Percentiles rank a stretch among this genome's conserved stretches.
Evolutionary conservation across 2,797 vertebrate species (phyloP).

Genomic region (Capromys pilorides): DNA sequence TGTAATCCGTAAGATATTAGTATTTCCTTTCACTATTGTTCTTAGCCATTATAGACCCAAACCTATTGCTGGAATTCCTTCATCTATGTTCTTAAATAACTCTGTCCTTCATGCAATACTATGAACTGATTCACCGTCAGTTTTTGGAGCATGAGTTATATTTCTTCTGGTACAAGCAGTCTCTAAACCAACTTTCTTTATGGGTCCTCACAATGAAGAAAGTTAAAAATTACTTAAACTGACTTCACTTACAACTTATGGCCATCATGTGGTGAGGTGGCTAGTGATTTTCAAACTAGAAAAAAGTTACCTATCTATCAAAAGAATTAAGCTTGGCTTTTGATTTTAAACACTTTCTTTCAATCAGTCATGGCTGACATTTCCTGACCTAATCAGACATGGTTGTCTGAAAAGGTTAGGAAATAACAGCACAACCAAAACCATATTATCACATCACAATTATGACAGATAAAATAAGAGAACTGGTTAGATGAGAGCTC

Average conservation of each 20-base stretch:
- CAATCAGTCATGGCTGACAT: neutral
- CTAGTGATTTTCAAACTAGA: neutral
- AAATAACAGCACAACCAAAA: constrained; percentile 36
- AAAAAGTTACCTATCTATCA: neutral
- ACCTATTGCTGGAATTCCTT: constrained; percentile 17
- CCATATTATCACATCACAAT: constrained; percentile 39
- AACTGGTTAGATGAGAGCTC: constrained; percentile 72
- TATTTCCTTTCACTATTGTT: neutral
- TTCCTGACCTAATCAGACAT: neutral
- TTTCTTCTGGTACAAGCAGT: constrained; percentile 22
- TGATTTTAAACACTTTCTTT: constrained; percentile 38
- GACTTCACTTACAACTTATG: constrained; percentile 27
- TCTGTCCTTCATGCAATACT: neutral
- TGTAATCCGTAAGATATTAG: neutral
- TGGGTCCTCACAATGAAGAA: neutral
- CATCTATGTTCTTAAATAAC: constrained; percentile 42
- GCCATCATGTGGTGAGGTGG: neutral
- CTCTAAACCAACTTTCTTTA: constrained; percentile 22
- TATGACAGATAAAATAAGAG: constrained; percentile 54
- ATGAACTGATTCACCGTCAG: neutral
- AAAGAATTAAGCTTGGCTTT: constrained; percentile 45
- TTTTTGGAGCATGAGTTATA: neutral
- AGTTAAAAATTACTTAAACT: constrained; percentile 41
- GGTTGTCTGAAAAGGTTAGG: constrained; percentile 19
- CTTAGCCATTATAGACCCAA: neutral